Base-by-base conservation (phyloP, 2,888 invertebrate genomes). In the Anoncus sp. region DNA sequence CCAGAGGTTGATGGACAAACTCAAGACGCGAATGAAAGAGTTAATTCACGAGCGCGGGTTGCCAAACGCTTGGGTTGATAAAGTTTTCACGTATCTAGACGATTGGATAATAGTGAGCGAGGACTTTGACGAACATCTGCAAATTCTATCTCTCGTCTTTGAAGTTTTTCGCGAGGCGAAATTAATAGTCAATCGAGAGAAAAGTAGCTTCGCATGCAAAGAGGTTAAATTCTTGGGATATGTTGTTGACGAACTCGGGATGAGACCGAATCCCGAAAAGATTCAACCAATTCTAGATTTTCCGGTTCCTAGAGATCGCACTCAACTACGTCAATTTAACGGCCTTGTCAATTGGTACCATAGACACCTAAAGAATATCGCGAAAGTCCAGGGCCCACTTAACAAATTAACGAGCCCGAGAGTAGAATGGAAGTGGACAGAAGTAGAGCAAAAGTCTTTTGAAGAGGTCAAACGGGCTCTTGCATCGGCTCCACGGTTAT, bases 41-140 rank as follows among this genome's bases (percentile, higher is more conserved):
- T 6, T 67, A n/a, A 60, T 80, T 9, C 7, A 10, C 14, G 60
- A 62, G 4, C 38, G 77, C 1, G 35, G 72, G 35, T 38, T 81
- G 12, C 77, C 79, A 1, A 55, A 70, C 22, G 45, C 60, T 10
- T 75, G 65, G 67, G 10, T 57, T 10, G 73, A 77, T 22, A 53
- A 81, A 59, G 72, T 72, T 6, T 81, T 77, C 22, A 47, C 59
- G 0, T 81, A 81, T 62, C 35, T 81, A 0, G 79, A 81, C 31
- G 75, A 81, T 35, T 81, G 75, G 75, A 70, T 77, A 3, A 55
- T 79, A 3, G 75, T 81, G 0, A 72, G 77, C 43, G 40, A 79
- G 20, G 27, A 45, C 6, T 24, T 81, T 0, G 75, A 79, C 1
- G 77, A 75, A 24, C 80, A 80, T 16, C 14, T 59, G 0, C 0